These are phyloP conservation scores for Tursiops truncatus DNA, from an alignment of 2,113 vertebrate genomes.

Conservation along the genomic window DNA sequence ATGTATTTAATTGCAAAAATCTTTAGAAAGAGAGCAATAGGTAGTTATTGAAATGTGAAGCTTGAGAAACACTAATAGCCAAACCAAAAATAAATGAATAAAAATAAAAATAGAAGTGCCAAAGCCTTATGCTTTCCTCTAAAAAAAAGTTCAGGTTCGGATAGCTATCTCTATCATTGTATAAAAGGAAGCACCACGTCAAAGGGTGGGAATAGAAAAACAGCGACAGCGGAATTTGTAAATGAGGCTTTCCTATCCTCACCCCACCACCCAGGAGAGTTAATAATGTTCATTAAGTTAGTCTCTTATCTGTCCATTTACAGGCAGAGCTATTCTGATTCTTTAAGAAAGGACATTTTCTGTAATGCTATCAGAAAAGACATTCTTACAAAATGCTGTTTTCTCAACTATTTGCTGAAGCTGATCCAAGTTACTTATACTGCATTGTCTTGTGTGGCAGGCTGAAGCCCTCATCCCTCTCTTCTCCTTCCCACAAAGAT, in stretches of 20 bases:
- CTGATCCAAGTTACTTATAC: background rate
- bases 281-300: conserved; percentile 13
- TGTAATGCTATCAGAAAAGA: background rate
- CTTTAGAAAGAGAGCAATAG: background rate
- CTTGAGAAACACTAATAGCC: background rate
- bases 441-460: background rate
- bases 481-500: background rate
- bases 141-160: background rate
- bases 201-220: conserved; percentile 29
- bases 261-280: background rate
- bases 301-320: background rate
- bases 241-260: background rate
- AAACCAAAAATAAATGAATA: background rate
- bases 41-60: background rate
- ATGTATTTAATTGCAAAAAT: background rate
- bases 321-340: background rate
- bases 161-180: background rate
- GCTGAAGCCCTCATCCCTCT: background rate
- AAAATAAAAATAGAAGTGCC: background rate
- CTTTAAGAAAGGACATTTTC: background rate
- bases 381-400: conserved; percentile 13
- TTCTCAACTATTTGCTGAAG: background rate
- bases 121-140: conserved; percentile 1
- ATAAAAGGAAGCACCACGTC: background rate
- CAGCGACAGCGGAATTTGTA: background rate